Evolutionary conservation across 1,140 invertebrate species (phyloP), one percentile per base, ranked within the genome.

Genomic region (Cotesia vestalis): DNA sequence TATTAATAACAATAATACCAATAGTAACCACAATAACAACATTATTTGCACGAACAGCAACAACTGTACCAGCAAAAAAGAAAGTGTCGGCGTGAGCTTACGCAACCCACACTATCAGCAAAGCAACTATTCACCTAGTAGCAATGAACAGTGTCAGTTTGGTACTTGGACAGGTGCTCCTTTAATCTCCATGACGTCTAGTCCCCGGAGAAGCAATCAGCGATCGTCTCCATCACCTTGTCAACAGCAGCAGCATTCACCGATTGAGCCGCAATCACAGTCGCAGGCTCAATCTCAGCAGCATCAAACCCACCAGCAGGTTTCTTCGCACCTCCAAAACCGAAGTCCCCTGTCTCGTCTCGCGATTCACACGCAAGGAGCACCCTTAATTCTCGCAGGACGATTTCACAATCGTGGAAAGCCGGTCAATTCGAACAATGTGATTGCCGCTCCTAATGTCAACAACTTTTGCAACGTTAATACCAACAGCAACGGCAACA

Each of bases 321-420:
- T 79, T 57, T 70, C 76, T 66, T 52, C 74, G 73, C 79, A 85
- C 76, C 76, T 80, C 76, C 80, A 81, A 12, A 86, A 80, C 62
- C 85, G 88, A 66, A 88, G 85, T 77, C 90, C 90, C 6, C 84
- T 92, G 51, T 88, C 90, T 0, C 85, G 92, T 76, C 83, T 94
- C 67, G 93, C 92, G 2, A 91, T 92, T 75, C 93, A 94, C 80
- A 91, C 92, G 34, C 92, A 93, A 78, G 93, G 93, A 17, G 91
- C 91, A 52, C 93, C 93, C 5, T 84, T 95, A 46, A 93, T 94
- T 73, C 86, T 94, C 20, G 85, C 91, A 69, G 89, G 90, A 51
- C 87, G 89, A 74, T 89, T 89, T 73, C 80, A 81, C 68, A 82
- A 80, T 69, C 79, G 78, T 8, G 75, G 73, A 74, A 83, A 83